Evolutionary conservation across 2,113 vertebrate genomes (phyloP).

Genomic region (Paratilapia polleni): DNA sequence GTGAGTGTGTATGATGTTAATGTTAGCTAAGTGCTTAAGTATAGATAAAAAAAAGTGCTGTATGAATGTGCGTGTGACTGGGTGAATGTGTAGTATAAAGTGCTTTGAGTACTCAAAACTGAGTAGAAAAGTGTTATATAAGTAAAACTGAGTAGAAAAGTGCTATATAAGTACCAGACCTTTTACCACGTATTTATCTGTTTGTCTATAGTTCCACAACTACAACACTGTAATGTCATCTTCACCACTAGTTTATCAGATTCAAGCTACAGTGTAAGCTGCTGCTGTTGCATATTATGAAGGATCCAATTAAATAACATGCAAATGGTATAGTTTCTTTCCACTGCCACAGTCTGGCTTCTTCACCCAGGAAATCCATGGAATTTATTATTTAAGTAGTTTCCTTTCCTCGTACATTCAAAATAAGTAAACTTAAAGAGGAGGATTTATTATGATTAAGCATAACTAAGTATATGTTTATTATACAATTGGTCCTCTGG

Average conservation of each 20-base stretch:
- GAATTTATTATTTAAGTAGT: background rate
- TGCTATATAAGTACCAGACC: too few relatives aligned
- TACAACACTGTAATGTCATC: background rate
- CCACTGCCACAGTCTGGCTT: background rate
- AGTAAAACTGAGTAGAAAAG: too few relatives aligned
- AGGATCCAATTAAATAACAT: background rate
- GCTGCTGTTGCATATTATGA: background rate
- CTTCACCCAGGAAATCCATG: too few relatives aligned
- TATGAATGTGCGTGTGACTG: too few relatives aligned
- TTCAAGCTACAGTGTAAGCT: background rate
- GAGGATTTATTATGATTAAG: background rate
- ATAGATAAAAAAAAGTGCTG: too few relatives aligned
- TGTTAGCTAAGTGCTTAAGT: too few relatives aligned
- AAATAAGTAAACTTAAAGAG: background rate
- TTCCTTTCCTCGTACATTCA: background rate
- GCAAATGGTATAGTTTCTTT: background rate
- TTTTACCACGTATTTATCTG: conserved; percentile 21
- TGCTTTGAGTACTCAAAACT: too few relatives aligned
- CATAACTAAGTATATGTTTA: background rate
- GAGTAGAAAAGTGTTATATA: too few relatives aligned
- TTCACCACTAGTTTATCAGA: conserved; percentile 18
- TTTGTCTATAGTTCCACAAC: background rate
- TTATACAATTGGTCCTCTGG: background rate
- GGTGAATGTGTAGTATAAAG: too few relatives aligned
- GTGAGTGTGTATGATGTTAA: too few relatives aligned